Evolutionary conservation across 2,888 invertebrate species (phyloP), one percentile per base, ranked within the genome.

Genomic region (Steromphala cineraria): DNA sequence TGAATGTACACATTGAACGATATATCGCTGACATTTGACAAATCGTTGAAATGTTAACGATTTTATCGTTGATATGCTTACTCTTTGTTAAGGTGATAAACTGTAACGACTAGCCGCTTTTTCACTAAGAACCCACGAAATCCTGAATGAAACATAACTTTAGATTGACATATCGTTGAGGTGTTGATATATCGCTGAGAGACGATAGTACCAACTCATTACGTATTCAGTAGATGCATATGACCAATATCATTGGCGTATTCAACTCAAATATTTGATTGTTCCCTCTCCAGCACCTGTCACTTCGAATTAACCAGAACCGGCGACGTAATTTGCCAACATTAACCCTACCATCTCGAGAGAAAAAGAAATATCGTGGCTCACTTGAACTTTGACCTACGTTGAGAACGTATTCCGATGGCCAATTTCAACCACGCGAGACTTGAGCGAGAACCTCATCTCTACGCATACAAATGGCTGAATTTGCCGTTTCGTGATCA

Each of bases 401-500:
- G 21, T 46, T 71, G 36, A 21, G 71, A 71, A 31, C 53, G 46
- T 79, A 78, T 56, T 78, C 46, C 62, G 78, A 52, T 79, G 71
- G 79, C 71, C 79, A 79, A 53, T 71, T 67, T 52, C 79, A 46
- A 52, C 28, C 67, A 71, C 71, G 53, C 67, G 52, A 67, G 71
- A 31, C 71, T 53, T 52, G 19, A n/a, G 46, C 67, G 31, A 67
- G 71, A 31, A 71, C 21, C 78, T 19, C 52, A 24, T 53, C 53
- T 52, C 67, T 53, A n/a, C 62, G 79, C 79, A 79, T 79, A 79
- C 71, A 79, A 79, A 79, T 79, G 21, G 75, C 21, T 13, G 75
- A 75, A 75, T 75, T 75, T 75, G 40, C 52, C 75, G 52, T 24
- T 52, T 52, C 52, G 19, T 40, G 75, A 75, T 75, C 75, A 53